Base-by-base conservation (phyloP, 2,113 vertebrate genomes). In the Corydoras maculifer region DNA sequence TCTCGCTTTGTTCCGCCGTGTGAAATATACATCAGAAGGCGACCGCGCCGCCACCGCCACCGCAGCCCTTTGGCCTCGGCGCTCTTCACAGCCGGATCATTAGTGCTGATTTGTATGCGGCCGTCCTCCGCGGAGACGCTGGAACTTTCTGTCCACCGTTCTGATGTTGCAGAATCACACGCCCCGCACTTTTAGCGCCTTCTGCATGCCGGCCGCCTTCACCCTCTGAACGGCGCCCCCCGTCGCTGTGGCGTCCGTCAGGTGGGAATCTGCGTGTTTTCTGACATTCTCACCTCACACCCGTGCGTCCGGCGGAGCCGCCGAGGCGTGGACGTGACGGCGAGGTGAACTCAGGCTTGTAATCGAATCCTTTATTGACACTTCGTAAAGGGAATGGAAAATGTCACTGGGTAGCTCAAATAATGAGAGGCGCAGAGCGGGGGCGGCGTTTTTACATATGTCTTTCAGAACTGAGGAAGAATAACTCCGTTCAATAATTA, bases 41-140 rank as follows among this genome's bases (percentile, higher is more conserved):
- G 5, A 49, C 57, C 43, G 29, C 55, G 74, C 29, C 2, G 59
- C 18, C n/a, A n/a, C n/a, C 18, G 18, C 25, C 61, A 35, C 8
- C 35, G 35, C 35, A 57, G 35, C 50, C 66, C 66, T 50, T 62
- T 43, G 55, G 35, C 62, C 72, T 58, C 49, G 48, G 69, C 6
- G 12, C 50, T 69, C 58, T 31, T 62, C 35, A 68, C 58, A 58
- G 18, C 18, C 18, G 53, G 70, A 73, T 84, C 87, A 85, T 87
- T 85, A 78, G 83, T 81, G 48, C 82, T 77, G 73, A 85, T 85
- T 79, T 75, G 68, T 82, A 83, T 82, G 80, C 79, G 77, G 62
- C 54, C 77, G 68, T 71, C 81, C 78, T 79, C 57, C 64, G 71
- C 62, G 1, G 35, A 2, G 35, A 43, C 35, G 35, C 35, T 43